Base-by-base conservation (phyloP, 2,113 vertebrate genomes). In the Crotalus viridis region DNA sequence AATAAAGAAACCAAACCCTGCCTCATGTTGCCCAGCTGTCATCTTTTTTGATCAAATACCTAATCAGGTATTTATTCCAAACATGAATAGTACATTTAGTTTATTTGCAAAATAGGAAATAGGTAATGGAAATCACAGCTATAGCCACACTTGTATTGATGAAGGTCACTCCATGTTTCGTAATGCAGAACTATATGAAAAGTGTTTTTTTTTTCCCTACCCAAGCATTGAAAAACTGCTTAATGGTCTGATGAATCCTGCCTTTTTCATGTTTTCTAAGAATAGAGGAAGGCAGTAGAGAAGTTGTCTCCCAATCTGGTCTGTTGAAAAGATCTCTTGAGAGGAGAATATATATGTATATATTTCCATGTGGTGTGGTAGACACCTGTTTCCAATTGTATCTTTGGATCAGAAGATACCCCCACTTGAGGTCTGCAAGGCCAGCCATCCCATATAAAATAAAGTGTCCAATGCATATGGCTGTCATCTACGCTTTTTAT, bases 101-200 rank as follows among this genome's bases (percentile, higher is more conserved):
- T 85, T 99, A 98, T 99, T 99, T 99, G 95, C 98, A 98, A 99
- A 99, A 99, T 97, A 99, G 57, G 87, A 96, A 96, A 96, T 96
- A 96, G 97, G 97, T 98, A 98, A 95, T 93, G 95, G 95, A 97
- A 96, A 93, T 97, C 95, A 95, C n/a, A 95, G 93, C 96, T 94
- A 94, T 89, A 94, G 95, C 93, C 87, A 97, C 96, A 94, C 90
- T 90, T 4, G 74, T 89, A 61, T 91, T 96, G 95, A 95, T 94
- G 97, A 98, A 98, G 97, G 98, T 98, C 97, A 97, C 81, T 15
- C 33, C 43, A 12, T 13, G 52, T 21, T 56, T 93, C 87, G 48
- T 85, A 92, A 92, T 3, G 85, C 57, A 64, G 43, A 92, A 28
- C 52, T 88, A n/a, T 90, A 91, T 51, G 1, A 26, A 94, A 92